Conservation (phyloP, 2,797 vertebrate genomes). For the Chrosomus eos region DNA sequence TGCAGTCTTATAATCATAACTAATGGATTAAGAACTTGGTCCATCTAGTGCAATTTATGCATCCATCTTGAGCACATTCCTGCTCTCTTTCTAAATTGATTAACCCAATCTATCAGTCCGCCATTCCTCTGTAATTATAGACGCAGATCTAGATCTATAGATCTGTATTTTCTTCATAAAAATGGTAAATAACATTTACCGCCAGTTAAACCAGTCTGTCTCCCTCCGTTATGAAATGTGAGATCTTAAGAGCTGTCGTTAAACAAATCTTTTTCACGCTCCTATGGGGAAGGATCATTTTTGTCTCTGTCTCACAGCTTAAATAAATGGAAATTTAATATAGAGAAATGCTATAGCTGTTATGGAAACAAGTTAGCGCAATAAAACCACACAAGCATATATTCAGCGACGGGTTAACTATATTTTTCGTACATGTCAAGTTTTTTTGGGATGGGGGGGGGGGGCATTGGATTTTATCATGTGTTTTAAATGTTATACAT, state of each 20-base stretch:
- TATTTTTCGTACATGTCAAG: not conserved
- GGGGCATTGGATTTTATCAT: not conserved
- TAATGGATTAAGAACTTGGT: slow-evolving; percentile 57
- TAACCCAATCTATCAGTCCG: slow-evolving; percentile 53
- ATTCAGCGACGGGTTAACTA: not conserved
- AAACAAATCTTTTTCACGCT: slow-evolving; percentile 64
- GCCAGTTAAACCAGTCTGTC: slow-evolving; percentile 68
- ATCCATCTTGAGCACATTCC: slow-evolving; percentile 53
- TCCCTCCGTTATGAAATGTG: slow-evolving; percentile 59
- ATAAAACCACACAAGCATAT: not conserved
- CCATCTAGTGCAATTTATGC: slow-evolving; percentile 45
- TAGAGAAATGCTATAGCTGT: not conserved
- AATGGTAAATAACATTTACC: slow-evolving; percentile 70
- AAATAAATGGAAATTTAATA: slow-evolving; percentile 1
- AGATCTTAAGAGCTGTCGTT: slow-evolving; percentile 69
- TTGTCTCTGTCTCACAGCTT: not conserved
- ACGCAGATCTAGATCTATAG: slow-evolving; percentile 47
- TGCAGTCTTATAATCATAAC: slow-evolving; percentile 64
- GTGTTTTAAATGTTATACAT: not conserved
- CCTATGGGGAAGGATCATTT: not conserved
- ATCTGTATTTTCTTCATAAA: slow-evolving; percentile 60
- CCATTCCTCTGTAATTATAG: slow-evolving; percentile 53
- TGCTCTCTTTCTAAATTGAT: slow-evolving; percentile 60
- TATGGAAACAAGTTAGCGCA: not conserved
- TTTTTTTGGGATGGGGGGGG: no score